phyloP scores from a whole-genome alignment of 2,797 vertebrate genomes.

The Mus minutoides region DNA sequence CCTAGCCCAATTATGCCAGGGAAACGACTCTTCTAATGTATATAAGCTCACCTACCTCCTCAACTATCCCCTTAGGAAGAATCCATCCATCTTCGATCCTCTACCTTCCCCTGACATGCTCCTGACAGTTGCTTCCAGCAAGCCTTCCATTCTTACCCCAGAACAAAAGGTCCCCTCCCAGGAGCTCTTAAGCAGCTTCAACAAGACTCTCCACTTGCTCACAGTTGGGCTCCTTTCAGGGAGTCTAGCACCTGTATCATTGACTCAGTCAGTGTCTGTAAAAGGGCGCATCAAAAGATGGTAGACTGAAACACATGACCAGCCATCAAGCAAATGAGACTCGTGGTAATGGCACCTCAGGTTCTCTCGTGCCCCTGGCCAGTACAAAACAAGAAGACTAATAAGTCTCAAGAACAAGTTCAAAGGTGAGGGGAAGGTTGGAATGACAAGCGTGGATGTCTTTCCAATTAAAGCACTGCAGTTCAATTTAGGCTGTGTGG shows the following conservation, averaged over 20 bases:
- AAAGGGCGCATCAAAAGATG: constrained; percentile 26
- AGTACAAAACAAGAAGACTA: not conserved
- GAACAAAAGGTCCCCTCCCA: not conserved
- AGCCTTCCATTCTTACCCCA: not conserved
- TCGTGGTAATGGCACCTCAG: not conserved
- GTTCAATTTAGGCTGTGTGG: constrained; percentile 6
- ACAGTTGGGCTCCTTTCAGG: not conserved
- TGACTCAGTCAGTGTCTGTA: not conserved
- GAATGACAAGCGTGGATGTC: not conserved
- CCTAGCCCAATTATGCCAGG: not conserved
- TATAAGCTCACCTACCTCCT: not conserved
- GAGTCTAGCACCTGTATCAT: not conserved
- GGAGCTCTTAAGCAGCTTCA: not conserved
- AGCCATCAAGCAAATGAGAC: not conserved
- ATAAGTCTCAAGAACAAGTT: not conserved
- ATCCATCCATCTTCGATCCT: not conserved
- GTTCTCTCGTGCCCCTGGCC: not conserved
- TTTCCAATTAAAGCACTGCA: not conserved
- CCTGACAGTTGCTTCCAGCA: not conserved
- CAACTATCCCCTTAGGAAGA: constrained; percentile 21
- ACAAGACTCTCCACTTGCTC: not conserved
- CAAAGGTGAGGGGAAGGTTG: not conserved
- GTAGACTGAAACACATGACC: not conserved
- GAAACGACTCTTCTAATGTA: not conserved
- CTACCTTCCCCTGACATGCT: not conserved